Percentiles rank a stretch among this genome's conserved stretches.
phyloP scores from a whole-genome alignment of 2,797 vertebrate species.

The Typhlichthys eigenmanni region DNA sequence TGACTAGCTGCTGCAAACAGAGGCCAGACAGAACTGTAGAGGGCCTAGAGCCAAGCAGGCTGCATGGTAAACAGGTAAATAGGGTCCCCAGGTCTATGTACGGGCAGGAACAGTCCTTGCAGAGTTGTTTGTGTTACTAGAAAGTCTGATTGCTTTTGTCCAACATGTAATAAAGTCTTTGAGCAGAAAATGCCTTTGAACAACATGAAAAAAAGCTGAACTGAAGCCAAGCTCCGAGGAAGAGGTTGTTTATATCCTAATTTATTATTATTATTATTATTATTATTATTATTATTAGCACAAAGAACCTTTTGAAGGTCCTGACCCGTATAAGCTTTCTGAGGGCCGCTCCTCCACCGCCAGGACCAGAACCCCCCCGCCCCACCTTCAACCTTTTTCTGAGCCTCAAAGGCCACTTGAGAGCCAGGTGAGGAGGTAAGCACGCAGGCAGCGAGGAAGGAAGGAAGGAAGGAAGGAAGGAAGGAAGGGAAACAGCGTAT shows the following conservation, averaged over 20 bases:
- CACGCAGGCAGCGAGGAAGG: not conserved
- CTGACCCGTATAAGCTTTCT: conserved; percentile 55
- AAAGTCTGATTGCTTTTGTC: not conserved
- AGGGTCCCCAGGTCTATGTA: too few relatives aligned
- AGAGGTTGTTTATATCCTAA: conserved; percentile 16
- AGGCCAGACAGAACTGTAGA: too few relatives aligned
- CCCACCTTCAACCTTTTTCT: not conserved
- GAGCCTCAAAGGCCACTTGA: too few relatives aligned
- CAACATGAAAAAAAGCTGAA: conserved; percentile 12
- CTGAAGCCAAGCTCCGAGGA: conserved; percentile 13
- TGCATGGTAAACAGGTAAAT: too few relatives aligned
- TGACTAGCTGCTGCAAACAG: too few relatives aligned
- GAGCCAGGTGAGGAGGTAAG: not conserved
- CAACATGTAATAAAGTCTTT: not conserved
- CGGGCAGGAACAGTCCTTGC: too few relatives aligned
- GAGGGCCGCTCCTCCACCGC: not conserved
- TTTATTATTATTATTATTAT: conserved; percentile 8
- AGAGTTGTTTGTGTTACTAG: not conserved
- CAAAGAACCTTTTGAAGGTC: conserved; percentile 48
- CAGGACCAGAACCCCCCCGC: conserved; percentile 1
- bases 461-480: conserved; percentile 8
- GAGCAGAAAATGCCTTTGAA: not conserved
- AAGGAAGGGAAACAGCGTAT: too few relatives aligned
- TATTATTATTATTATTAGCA: conserved; percentile 17
- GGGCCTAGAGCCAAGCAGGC: too few relatives aligned